Evolutionary conservation across 1,140 invertebrate genomes (phyloP), one percentile per base, ranked within the genome.

Genomic region (Bombyx mori): DNA sequence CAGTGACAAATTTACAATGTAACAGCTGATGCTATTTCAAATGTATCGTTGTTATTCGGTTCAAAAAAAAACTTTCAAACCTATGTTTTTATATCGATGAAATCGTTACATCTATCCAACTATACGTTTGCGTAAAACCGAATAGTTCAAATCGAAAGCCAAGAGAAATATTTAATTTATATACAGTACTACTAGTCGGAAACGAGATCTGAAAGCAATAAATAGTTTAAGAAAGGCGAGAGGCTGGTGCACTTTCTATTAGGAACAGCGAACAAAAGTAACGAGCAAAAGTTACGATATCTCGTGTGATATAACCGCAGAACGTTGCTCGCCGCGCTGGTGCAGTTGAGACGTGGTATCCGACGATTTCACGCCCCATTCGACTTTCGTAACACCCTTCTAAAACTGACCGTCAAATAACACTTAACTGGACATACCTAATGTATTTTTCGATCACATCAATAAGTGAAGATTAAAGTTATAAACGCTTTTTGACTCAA

Each of bases 271-370:
- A 67, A 67, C 62, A 68, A 71, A 67, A 69, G 66, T 71, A 71
- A 73, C 71, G 67, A 74, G 73, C 77, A 80, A 75, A 73, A 79
- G 75, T 80, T 82, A 84, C 79, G 78, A 82, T 82, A 80, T 77
- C 75, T 79, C 65, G 67, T 72, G 70, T 85, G 82, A 82, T 80
- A 85, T 82, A 82, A 85, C 65, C 44, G 59, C 49, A 44, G 61
- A 56, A 57, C 53, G 22, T 46, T 45, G 12, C 54, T n/a, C 56
- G 49, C 50, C 26, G 62, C 57, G 12, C 46, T 42, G 54, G 48
- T 63, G 65, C 59, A 60, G 58, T 64, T 63, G 47, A 63, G 58
- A 54, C 46, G 45, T 58, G 47, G 54, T 52, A 57, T 62, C 56
- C 56, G 56, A 47, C 54, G 61, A 68, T 71, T 71, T 66, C 63